These are phyloP conservation scores for Neodontobutis hainanensis DNA, from an alignment of 2,113 vertebrate species.

Conservation along the genomic window DNA sequence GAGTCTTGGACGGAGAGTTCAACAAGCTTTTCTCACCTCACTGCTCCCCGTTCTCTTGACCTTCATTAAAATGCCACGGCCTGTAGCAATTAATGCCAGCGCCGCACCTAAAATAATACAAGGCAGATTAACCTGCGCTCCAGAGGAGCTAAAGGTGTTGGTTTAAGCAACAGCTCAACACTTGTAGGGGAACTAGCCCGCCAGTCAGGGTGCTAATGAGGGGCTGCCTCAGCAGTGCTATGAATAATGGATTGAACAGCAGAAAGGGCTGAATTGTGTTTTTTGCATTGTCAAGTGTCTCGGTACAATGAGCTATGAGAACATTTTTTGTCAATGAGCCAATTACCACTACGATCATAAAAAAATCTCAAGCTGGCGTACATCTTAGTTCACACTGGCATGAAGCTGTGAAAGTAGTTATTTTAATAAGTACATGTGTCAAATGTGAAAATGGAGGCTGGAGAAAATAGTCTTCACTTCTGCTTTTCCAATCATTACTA, in stretches of 20 bases:
- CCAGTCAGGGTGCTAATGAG: conserved; percentile 51
- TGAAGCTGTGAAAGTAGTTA: background rate
- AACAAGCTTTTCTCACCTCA: conserved; percentile 56
- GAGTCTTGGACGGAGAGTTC: conserved; percentile 32
- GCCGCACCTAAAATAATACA: conserved; percentile 51
- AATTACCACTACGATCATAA: background rate
- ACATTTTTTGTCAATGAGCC: conserved; percentile 1
- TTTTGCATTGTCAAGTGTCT: conserved; percentile 9
- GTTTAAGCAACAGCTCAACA: conserved; percentile 57
- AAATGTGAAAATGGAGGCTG: background rate
- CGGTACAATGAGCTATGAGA: background rate
- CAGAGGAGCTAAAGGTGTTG: conserved; percentile 46
- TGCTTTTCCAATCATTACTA: too few relatives aligned
- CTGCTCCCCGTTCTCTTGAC: conserved; percentile 51
- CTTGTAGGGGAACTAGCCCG: conserved; percentile 58
- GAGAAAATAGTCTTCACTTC: conserved; percentile 20
- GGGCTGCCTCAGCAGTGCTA: conserved; percentile 28
- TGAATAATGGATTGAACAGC: conserved; percentile 50
- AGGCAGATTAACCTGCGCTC: conserved; percentile 66
- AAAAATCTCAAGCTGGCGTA: background rate
- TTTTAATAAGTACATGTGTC: background rate
- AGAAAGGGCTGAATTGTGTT: background rate
- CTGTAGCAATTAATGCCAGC: conserved; percentile 55
- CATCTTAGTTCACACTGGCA: background rate
- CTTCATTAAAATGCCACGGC: conserved; percentile 73